Conservation (phyloP, 30 jellyfish, hydroid and myxozoan species). For the Cassiopea xamachana region DNA sequence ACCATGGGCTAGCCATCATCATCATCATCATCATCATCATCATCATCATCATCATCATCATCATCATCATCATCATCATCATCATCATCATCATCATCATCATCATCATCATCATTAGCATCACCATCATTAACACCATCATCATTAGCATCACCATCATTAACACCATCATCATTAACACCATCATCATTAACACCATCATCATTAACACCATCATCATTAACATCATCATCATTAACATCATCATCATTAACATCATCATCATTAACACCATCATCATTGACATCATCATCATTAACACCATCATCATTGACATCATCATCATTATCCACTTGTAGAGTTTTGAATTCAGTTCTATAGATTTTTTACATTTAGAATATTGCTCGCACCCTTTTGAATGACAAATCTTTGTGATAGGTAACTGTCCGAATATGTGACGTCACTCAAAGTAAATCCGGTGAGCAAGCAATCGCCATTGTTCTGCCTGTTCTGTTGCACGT, state of each 20-base stretch:
- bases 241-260: too few species aligned
- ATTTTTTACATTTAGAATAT: too few species aligned
- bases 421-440: conserved; percentile 86
- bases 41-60: conserved; percentile 11
- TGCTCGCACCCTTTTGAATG: too few species aligned
- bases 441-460: conserved; percentile 75
- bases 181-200: too few species aligned
- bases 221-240: too few species aligned
- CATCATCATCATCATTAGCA: conserved; percentile 7
- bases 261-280: too few species aligned
- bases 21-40: conserved; percentile 4
- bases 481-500: conserved; percentile 82
- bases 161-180: too few species aligned
- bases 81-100: conserved; percentile 10
- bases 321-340: not conserved
- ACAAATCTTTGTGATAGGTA: conserved; percentile 43
- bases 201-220: too few species aligned
- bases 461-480: conserved; percentile 71
- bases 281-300: too few species aligned
- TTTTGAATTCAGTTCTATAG: not conserved
- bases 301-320: too few species aligned
- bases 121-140: not conserved
- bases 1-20: too few species aligned
- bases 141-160: too few species aligned
- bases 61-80: conserved; percentile 1